Base-by-base conservation (phyloP, 2,113 vertebrate genomes). In the Myiagra hebetior region DNA sequence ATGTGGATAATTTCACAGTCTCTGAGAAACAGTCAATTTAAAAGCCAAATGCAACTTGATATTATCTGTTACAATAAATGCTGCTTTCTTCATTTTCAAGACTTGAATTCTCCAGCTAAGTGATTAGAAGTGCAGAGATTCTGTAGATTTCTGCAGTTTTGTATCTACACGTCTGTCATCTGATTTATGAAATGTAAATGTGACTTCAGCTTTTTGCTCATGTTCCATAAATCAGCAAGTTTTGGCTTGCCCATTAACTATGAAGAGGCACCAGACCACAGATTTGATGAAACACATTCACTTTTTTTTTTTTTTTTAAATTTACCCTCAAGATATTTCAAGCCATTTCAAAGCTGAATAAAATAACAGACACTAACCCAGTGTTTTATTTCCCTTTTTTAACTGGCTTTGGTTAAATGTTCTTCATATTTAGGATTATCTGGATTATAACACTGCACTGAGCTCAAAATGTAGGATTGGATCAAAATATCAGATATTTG, bases 181-280 rank as follows among this genome's bases (percentile, higher is more conserved):
- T 94, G 69, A 93, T 91, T 90, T 93, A 91, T 91, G 60, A 86
- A 88, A 90, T 72, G 60, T 35, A 79, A 91, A 81, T 68, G 16
- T 84, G 17, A 46, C 33, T 76, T 89, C 47, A 84, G 6, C 15
- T 46, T 93, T 93, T 75, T 90, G 28, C 20, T 95, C 35, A 35
- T 37, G 28, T 76, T 92, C 47, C 50, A 65, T 69, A 91, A 81
- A 91, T 63, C 24, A 47, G 35, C 69, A 85, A 89, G 59, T 73
- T 96, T 91, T 76, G 31, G 6, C 63, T 94, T 84, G 55, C 24
- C n/a, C 10, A n/a, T 80, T 93, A 69, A 56, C 73, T 89, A 20
- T 49, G 49, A 89, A 89, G 59, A 93, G 16, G 13, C 16, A 87
- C 3, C 41, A 87, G 55, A 77, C 20, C 20, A 56, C 19, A 73